Evolutionary conservation across 1,140 invertebrate species (phyloP).

Genomic region (Cyclargus thomasi): DNA sequence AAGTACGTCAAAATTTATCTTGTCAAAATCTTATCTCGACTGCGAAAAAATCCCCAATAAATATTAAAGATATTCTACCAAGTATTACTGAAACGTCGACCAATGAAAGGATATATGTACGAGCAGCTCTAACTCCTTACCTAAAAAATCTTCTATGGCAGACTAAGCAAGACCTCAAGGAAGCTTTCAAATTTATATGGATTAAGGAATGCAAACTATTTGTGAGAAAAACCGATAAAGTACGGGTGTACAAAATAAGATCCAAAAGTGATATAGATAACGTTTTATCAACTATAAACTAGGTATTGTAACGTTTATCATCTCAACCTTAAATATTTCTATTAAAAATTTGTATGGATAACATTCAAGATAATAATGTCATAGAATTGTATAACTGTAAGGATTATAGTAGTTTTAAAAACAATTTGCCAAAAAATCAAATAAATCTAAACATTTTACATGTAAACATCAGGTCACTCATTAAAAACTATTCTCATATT

Average conservation of each 20-base stretch:
- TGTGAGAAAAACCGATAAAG: background rate
- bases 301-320: background rate
- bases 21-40: background rate
- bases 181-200: constrained; percentile 22
- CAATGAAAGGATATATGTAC: constrained; percentile 17
- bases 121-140: constrained; percentile 23
- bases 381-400: background rate
- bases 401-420: background rate
- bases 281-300: background rate
- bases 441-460: background rate
- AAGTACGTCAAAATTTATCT: background rate
- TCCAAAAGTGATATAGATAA: background rate
- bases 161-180: background rate
- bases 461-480: no score
- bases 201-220: constrained; percentile 9
- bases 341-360: background rate
- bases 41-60: background rate
- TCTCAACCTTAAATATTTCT: background rate
- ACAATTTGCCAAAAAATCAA: background rate
- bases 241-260: constrained; percentile 7
- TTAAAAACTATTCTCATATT: no score
- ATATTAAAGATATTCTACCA: background rate
- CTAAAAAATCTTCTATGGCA: constrained; percentile 23
- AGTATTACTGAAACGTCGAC: background rate
- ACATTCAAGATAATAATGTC: background rate